Base-by-base conservation (phyloP, 2,888 invertebrate genomes). In the Tenthredo livida region DNA sequence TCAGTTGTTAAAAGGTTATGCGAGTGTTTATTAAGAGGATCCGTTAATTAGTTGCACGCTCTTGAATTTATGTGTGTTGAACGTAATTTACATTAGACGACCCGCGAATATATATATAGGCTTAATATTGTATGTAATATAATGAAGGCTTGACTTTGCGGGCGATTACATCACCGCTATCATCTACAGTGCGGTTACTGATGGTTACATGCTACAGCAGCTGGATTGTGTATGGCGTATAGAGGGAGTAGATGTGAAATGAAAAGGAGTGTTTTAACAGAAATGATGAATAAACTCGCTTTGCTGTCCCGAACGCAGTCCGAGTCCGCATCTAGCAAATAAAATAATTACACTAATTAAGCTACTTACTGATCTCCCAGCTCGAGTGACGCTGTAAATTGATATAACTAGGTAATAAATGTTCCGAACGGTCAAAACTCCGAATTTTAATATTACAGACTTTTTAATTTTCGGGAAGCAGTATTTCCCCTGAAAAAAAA, bases 341-440 rank as follows among this genome's bases (percentile, higher is more conserved):
- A 73, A 73, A 73, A n/a, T 43, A 73, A 73, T 73, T 73, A 73
- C 72, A 43, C 72, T 43, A n/a, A 73, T 73, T 25, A 73, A 73
- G 43, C 72, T 54, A n/a, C 54, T 29, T 67, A 37, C 29, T 29
- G 70, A 25, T 73, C 40, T 73, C 29, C 10, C 72, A 0, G 70
- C 33, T 17, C 70, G 15, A 33, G 67, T 67, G 29, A 33, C 29
- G 67, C 25, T 15, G 25, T 10, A 6, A 15, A n/a, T 70, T 37
- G 9, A 70, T 67, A 15, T 67, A 67, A 25, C 29, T 47, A 37
- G 37, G 37, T 37, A 12, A 47, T 47, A 15, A 47, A 47, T 12
- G 3, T 21, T 9, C n/a, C n/a, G n/a, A 33, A 72, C n/a, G 70
- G 33, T 21, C 40, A 72, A 17, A n/a, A 58, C 7, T 21, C n/a